Evolutionary conservation across 2,797 vertebrate genomes (phyloP).

Genomic region (Bovichtus variegatus): DNA sequence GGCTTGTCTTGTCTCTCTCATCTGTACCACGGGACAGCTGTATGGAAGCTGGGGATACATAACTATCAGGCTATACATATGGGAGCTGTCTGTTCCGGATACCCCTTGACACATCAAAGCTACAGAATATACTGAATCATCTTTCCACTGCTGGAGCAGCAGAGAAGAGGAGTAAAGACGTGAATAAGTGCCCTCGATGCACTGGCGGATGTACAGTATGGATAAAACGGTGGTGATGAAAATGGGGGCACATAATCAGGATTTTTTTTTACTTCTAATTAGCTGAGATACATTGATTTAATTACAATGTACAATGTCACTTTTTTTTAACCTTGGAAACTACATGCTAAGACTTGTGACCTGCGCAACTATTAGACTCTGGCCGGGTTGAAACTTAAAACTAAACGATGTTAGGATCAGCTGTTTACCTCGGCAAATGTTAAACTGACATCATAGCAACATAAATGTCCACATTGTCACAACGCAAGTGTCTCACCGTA

Average conservation of each 20-base stretch:
- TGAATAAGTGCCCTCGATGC: neutral
- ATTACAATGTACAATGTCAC: no score
- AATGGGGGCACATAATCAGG: neutral
- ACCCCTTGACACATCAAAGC: slow-evolving; percentile 62
- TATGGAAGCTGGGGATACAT: slow-evolving; percentile 55
- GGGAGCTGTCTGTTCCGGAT: slow-evolving; percentile 67
- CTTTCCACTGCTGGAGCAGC: slow-evolving; percentile 20
- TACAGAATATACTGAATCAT: slow-evolving; percentile 63
- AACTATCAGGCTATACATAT: slow-evolving; percentile 63
- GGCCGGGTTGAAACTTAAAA: neutral
- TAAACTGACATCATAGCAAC: neutral
- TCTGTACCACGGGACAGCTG: slow-evolving; percentile 57
- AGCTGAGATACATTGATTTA: neutral
- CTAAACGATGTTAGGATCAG: neutral
- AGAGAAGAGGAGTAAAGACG: slow-evolving; percentile 6
- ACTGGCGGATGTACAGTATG: neutral
- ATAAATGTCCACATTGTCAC: neutral
- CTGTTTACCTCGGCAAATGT: neutral
- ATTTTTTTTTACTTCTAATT: slow-evolving; percentile 1
- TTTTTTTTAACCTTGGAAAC: neutral
- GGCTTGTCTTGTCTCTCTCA: slow-evolving; percentile 57
- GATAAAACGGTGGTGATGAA: slow-evolving; percentile 1
- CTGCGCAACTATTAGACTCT: neutral
- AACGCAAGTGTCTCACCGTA: neutral
- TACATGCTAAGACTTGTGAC: neutral